Base-by-base conservation (phyloP, 2,797 vertebrate species). In the Champsocephalus esox region DNA sequence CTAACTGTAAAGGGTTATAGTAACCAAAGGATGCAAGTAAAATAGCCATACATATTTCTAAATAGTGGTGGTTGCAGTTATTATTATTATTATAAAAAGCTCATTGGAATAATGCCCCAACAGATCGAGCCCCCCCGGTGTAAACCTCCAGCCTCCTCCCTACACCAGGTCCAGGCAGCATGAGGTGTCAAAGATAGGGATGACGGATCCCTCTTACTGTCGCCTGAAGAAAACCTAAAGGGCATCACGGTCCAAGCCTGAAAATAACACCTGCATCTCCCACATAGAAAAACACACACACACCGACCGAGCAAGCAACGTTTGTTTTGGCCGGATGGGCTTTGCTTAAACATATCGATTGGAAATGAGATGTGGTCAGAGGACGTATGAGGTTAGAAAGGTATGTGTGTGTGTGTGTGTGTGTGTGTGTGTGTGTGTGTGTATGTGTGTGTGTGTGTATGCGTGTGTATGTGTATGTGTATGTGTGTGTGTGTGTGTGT, bases 321-420 rank as follows among this genome's bases (percentile, higher is more conserved):
- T 89, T 90, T 90, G 88, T 80, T 84, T 81, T 71, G 75, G 62
- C 54, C 12, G 32, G 79, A 82, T 65, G 76, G 45, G 73, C 75
- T 73, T 71, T 46, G 28, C 80, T 88, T 90, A 88, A 87, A 86
- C 80, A 71, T 80, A 92, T 92, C 43, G 92, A 93, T 90, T 66
- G 75, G 80, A 89, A 93, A 84, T 79, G 77, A 89, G 86, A 89
- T 87, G 89, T 86, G 85, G 87, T 88, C 79, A 70, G 71, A 87
- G 81, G 77, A 75, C 77, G 84, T 83, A 84, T 66, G 81, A 86
- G 79, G 82, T 60, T 75, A 54, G 54, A 65, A 72, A 69, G 51
- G 64, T 61, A n/a, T 78, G 70, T 72, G 56, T 56, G 60, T 64
- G 21, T 75, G 70, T 72, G 56, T 56, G 64, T 64, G n/a, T 78